A percentile compares a stretch with the other conserved stretches of the same genome.
These are phyloP conservation scores for Sander lucioperca DNA, from an alignment of 2,113 vertebrate species.

Conservation along the genomic window DNA sequence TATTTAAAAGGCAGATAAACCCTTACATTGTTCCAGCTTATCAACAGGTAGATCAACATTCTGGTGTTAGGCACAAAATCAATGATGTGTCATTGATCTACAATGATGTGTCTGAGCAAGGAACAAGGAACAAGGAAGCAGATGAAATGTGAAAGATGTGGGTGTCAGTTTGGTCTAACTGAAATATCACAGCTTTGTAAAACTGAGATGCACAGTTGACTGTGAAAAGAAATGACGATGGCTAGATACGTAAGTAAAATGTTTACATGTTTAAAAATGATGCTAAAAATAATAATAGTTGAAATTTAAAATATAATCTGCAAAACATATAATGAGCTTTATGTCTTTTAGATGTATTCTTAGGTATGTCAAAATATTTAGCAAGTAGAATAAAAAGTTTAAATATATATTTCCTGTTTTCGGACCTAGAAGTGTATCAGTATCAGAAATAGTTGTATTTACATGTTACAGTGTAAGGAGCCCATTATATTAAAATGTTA, in stretches of 20 bases:
- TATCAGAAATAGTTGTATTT: neutral
- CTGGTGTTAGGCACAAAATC: neutral
- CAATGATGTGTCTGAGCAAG: rapidly evolving
- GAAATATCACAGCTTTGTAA: neutral
- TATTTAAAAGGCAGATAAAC: too few species aligned
- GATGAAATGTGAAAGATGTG: neutral
- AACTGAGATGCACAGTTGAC: neutral
- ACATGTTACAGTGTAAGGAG: neutral
- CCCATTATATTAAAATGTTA: neutral
- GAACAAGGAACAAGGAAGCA: slow-evolving; percentile 38
- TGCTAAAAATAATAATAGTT: neutral
- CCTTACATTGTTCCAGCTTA: neutral
- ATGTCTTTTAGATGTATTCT: neutral
- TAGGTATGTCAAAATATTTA: neutral
- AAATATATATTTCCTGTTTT: neutral
- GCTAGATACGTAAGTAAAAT: slow-evolving; percentile 44
- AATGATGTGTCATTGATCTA: too few species aligned
- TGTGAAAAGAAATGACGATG: slow-evolving; percentile 13
- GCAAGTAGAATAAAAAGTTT: neutral
- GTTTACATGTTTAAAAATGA: neutral
- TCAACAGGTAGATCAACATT: neutral
- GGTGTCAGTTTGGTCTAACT: slow-evolving; percentile 22
- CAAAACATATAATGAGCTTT: neutral
- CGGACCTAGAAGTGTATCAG: neutral
- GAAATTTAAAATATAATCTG: too few species aligned